A percentile compares a stretch with the other conserved stretches of the same genome.
Evolutionary conservation across 1,140 invertebrate species (phyloP).

Genomic region (Limonius californicus): DNA sequence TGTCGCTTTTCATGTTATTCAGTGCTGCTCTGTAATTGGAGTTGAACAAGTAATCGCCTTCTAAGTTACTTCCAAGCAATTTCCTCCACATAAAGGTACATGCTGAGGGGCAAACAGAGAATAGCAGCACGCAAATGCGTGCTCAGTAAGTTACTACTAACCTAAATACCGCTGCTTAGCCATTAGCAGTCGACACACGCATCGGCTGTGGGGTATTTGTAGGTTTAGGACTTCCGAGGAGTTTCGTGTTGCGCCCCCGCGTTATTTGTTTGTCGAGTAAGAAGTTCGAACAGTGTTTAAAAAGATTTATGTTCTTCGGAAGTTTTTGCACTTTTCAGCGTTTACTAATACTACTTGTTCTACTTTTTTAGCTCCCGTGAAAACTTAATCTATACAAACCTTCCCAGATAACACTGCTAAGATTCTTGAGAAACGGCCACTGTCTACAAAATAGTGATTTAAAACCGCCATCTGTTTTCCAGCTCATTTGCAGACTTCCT

Average conservation of each 20-base stretch:
- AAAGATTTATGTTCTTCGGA: background rate
- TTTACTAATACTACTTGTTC: no score
- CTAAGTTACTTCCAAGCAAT: conserved; percentile 12
- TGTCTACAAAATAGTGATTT: no score
- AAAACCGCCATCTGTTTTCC: no score
- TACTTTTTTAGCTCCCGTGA: no score
- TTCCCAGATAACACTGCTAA: no score
- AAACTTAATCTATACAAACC: no score
- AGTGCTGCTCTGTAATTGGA: conserved; percentile 6
- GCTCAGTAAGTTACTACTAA: conserved; percentile 4
- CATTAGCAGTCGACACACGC: conserved; percentile 10
- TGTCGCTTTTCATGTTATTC: background rate
- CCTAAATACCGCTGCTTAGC: conserved; percentile 1
- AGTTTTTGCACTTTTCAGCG: background rate
- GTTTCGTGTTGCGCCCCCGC: background rate
- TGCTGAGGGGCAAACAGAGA: background rate
- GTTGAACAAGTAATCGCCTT: conserved; percentile 9
- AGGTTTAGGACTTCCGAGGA: conserved; percentile 3
- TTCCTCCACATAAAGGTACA: background rate
- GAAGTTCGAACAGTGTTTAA: background rate
- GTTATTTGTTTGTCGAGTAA: background rate
- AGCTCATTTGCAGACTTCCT: no score
- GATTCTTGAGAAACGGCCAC: no score
- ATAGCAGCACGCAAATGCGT: conserved; percentile 6
- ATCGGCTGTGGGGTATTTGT: background rate